phyloP scores from a whole-genome alignment of 1,140 invertebrate species.

The Geopemphigus sp. region DNA sequence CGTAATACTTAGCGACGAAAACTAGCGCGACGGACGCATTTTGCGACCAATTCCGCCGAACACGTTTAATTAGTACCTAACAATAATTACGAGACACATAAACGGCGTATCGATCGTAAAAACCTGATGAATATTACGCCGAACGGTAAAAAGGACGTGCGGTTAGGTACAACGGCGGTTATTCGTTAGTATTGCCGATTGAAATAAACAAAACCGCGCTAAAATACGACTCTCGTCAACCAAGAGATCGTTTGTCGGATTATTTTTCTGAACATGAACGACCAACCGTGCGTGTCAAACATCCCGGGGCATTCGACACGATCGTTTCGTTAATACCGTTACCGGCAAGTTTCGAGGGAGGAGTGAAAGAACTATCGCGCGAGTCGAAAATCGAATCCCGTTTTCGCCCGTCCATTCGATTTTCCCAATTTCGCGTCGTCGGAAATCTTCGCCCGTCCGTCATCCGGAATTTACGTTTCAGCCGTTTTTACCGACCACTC shows the following conservation, averaged over 20 bases:
- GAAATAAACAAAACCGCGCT: not conserved
- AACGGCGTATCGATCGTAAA: too few species aligned
- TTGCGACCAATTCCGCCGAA: too few species aligned
- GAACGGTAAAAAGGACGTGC: not conserved
- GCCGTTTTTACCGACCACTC: slow-evolving; percentile 6
- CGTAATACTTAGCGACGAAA: too few species aligned
- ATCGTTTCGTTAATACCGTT: slow-evolving; percentile 3
- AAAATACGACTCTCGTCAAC: not conserved
- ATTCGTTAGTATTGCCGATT: slow-evolving; percentile 15
- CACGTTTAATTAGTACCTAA: too few species aligned
- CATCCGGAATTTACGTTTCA: not conserved
- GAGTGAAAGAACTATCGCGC: not conserved
- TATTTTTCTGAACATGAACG: not conserved
- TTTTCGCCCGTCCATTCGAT: not conserved
- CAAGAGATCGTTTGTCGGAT: not conserved
- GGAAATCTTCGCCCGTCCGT: not conserved
- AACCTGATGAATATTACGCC: too few species aligned
- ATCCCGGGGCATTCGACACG: not conserved
- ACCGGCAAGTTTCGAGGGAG: not conserved
- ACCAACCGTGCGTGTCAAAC: not conserved
- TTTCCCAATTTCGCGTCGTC: not conserved
- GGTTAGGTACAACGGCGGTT: too few species aligned
- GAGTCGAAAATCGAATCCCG: not conserved
- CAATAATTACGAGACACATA: too few species aligned
- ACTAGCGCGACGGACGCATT: too few species aligned